Base-by-base conservation (phyloP, 2,113 vertebrate species). In the Enhydra lutris region DNA sequence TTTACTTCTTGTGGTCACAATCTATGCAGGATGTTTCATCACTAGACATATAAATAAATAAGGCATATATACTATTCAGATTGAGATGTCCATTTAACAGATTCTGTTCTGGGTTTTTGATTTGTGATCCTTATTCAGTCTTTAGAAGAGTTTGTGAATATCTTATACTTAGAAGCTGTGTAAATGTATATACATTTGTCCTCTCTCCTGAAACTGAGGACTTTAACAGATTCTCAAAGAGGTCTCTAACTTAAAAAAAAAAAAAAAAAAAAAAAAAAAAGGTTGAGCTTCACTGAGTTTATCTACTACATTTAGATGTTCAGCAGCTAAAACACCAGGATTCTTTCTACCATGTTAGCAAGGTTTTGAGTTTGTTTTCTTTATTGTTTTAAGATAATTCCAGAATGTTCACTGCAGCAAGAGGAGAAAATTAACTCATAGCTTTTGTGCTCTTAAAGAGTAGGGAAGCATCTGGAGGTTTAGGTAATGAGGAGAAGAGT, bases 401-500 rank as follows among this genome's bases (percentile, higher is more conserved):
- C 47, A 31, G 93, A 95, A 39, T 83, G 29, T 84, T 92, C 24
- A 95, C n/a, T 91, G 82, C 15, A 96, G 47, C 14, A 95, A 97
- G 69, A 97, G 4, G 23, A 97, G 65, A 29, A 67, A 96, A 97
- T 80, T 87, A 86, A 86, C 96, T 97, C 97, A 52, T 59, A 95
- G 84, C 29, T 71, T 42, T 85, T 96, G 13, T 39, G 15, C 61
- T 97, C 61, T 98, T 96, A 86, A 95, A 69, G 98, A 95, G 84
- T 14, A 73, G 87, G 36, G 63, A 97, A 87, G 69, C 83, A 97
- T 74, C 76, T 96, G 34, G 55, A 92, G 78, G 88, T 81, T 73
- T 88, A 94, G 78, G 91, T 96, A 97, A 97, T 82, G 71, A 95
- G n/a, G 50, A 97, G 94, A 85, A 87, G 31, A 93, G 47, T 95